These are phyloP conservation scores for Rapana venosa DNA, from an alignment of 2,888 invertebrate genomes.

Conservation along the genomic window DNA sequence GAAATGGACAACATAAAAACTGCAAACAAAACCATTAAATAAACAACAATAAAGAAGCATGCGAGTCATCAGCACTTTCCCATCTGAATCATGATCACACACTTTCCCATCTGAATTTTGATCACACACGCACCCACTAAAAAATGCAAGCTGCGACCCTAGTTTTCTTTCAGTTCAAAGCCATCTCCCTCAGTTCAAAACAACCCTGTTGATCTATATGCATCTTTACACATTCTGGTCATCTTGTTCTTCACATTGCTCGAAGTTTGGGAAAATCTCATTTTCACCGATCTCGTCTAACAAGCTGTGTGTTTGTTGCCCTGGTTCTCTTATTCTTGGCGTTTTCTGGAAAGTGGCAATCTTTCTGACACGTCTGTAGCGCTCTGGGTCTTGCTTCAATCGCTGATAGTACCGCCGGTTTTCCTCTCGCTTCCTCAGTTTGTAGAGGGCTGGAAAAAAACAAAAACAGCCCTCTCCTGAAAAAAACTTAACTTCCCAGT, in stretches of 20 bases:
- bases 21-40: too few relatives aligned
- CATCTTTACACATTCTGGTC: too few relatives aligned
- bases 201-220: too few relatives aligned
- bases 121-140: too few relatives aligned
- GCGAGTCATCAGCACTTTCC: too few relatives aligned
- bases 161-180: too few relatives aligned
- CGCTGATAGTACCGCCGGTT: constrained; percentile 8
- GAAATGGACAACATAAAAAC: too few relatives aligned
- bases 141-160: too few relatives aligned
- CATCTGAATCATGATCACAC: too few relatives aligned
- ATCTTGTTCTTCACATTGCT: neutral
- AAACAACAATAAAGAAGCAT: too few relatives aligned
- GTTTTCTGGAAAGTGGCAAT: neutral
- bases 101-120: too few relatives aligned
- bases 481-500: neutral
- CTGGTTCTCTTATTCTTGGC: neutral
- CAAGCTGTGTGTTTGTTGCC: neutral
- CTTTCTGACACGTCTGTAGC: constrained; percentile 25
- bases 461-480: constrained; percentile 25
- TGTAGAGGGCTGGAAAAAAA: constrained; percentile 27
- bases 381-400: constrained; percentile 24
- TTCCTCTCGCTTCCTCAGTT: constrained; percentile 30
- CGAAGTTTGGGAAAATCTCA: neutral
- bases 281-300: neutral
- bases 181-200: too few relatives aligned